phyloP scores from a whole-genome alignment of 1,140 invertebrate genomes.

The Hydropsyche tenuis region DNA sequence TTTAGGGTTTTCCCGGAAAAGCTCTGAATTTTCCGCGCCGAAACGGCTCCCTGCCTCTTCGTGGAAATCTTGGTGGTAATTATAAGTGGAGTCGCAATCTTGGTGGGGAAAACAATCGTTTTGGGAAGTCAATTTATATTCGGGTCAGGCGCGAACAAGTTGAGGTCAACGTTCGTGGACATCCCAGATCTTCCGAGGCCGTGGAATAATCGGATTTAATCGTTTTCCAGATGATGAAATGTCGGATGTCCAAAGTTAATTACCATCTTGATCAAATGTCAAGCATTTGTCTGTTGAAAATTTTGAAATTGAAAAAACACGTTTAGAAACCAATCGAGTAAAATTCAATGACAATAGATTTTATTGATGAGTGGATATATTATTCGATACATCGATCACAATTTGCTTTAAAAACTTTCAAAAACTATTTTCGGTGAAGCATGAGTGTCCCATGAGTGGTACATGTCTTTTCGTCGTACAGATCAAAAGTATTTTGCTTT shows the following conservation, averaged over 20 bases:
- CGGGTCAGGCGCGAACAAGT: conserved; percentile 24
- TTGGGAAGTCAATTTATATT: conserved; percentile 36
- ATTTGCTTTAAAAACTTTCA: not conserved
- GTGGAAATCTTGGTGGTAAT: no score
- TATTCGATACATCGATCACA: conserved; percentile 7
- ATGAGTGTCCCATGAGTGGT: conserved; percentile 5
- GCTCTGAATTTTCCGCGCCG: no score
- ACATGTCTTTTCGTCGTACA: not conserved
- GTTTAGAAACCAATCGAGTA: no score
- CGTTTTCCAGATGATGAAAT: conserved; percentile 33
- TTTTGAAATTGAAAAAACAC: no score
- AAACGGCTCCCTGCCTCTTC: not conserved
- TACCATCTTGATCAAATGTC: no score
- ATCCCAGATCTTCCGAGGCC: no score
- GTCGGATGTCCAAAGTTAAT: not conserved
- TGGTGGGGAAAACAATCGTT: conserved; percentile 28
- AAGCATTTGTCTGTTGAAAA: no score
- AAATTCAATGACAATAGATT: no score
- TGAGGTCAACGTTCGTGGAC: not conserved
- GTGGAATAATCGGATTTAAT: conserved; percentile 33
- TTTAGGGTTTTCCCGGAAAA: no score
- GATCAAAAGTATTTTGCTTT: not conserved
- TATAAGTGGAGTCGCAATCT: conserved; percentile 4
- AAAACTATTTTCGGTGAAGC: not conserved
- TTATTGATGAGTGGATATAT: no score